Evolutionary conservation across 1,140 invertebrate species (phyloP), one percentile per base, ranked within the genome.

Genomic region (Drosophila kohkoa): DNA sequence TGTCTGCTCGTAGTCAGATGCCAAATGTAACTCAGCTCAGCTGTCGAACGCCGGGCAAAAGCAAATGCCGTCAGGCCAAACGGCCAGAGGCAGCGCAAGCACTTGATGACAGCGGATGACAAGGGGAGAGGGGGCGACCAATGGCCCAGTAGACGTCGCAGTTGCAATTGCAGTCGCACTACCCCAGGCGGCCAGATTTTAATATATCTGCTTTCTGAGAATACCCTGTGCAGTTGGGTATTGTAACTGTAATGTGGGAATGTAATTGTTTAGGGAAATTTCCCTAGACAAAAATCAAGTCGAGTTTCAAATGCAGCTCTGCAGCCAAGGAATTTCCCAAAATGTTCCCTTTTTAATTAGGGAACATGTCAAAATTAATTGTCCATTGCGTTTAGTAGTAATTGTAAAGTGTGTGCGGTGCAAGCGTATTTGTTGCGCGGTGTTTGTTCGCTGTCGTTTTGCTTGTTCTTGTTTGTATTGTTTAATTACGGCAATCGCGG

Each of bases 41-140:
- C 77, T 83, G 77, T 83, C 81, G 77, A 83, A 83, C 67, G 64
- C 67, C 72, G 57, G 52, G 7, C 64, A 38, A 15, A 20, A 20
- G 75, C 67, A 81, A 85, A 85, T 86, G 82, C 64, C 81, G 81
- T 54, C 52, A 58, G 81, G 81, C 77, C 81, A 83, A 83, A 82
- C 73, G 75, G 80, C 75, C 79, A 82, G 66, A 65, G 49, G 30
- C 15, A 55, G 38, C 20, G 16, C n/a, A 30, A 66, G 11, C 51
- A 57, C 52, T n/a, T 5, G n/a, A 16, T 10, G 20, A 11, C 4
- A 43, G 25, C 1, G 48, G 25, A 4, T 3, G 16, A 1, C 10
- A 49, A 15, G 8, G 20, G 8, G n/a, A 30, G 10, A 54, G 16
- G 35, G 13, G 15, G 11, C 54, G 6, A 20, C 8, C 11, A 41